phyloP scores from a whole-genome alignment of 2,888 invertebrate genomes.

The Tridacna crocea region DNA sequence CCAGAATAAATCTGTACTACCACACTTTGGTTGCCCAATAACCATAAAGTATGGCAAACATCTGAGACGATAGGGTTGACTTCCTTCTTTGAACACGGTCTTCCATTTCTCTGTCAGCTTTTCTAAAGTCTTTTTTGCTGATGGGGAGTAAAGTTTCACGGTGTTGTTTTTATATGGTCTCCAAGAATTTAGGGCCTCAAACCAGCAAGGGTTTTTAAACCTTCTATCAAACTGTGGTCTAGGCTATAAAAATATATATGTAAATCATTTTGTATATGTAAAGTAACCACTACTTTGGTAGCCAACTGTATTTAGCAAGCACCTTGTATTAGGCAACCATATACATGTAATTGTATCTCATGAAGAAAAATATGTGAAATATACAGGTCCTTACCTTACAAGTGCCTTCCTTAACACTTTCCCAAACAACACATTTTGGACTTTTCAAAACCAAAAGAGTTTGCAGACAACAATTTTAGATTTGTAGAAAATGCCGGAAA shows the following conservation, averaged over 20 bases:
- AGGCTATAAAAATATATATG: constrained; percentile 64
- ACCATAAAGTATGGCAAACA: constrained; percentile 94
- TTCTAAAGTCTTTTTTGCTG: constrained; percentile 43
- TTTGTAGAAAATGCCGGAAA: no score
- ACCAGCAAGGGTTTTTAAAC: constrained; percentile 79
- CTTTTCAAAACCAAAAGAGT: no score
- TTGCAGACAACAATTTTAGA: no score
- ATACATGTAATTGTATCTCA: no score
- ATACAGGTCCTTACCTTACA: no score
- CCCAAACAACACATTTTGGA: no score
- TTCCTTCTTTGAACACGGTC: constrained; percentile 20
- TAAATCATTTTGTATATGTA: background rate
- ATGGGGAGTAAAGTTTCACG: constrained; percentile 60
- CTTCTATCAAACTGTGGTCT: constrained; percentile 64
- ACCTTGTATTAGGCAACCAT: no score
- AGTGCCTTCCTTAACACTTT: no score
- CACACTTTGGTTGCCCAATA: constrained; percentile 78
- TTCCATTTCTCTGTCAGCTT: constrained; percentile 41
- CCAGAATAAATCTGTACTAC: constrained; percentile 76
- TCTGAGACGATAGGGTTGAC: constrained; percentile 78
- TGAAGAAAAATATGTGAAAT: no score
- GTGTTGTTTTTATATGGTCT: constrained; percentile 72
- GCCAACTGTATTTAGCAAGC: no score
- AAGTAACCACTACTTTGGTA: no score
- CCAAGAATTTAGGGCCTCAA: constrained; percentile 62